phyloP scores from a whole-genome alignment of 2,797 vertebrate species.

The Parauchenoglanis ngamensis region DNA sequence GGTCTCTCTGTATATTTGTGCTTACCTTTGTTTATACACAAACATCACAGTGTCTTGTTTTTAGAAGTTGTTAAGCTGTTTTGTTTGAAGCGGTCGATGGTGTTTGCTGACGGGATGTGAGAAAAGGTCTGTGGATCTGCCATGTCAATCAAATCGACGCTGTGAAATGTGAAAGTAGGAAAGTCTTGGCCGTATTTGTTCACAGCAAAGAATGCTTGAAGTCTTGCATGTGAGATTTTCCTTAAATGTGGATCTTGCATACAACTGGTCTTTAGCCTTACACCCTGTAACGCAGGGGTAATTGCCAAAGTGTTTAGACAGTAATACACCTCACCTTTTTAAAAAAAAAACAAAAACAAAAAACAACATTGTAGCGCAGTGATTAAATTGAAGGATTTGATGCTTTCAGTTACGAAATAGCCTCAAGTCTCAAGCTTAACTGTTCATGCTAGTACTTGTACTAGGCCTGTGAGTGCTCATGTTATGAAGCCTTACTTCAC shows the following conservation, averaged over 20 bases:
- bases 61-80: neutral
- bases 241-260: neutral
- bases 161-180: neutral
- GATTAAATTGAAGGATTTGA: slow-evolving; percentile 6
- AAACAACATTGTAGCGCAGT: neutral
- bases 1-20: neutral
- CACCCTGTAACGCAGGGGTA: neutral
- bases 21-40: neutral
- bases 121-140: neutral
- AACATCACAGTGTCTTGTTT: neutral
- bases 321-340: neutral
- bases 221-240: neutral
- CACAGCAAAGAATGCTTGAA: neutral
- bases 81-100: neutral
- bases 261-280: neutral
- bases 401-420: neutral
- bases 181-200: neutral
- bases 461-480: neutral
- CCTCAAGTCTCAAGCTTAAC: neutral
- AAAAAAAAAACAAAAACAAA: neutral
- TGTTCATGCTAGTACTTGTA: slow-evolving; percentile 19
- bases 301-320: neutral
- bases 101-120: neutral
- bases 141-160: neutral
- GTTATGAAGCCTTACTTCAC: neutral